Percentiles rank a stretch among this genome's conserved stretches.
Conservation (phyloP, 2,113 vertebrate genomes). For the Carlito syrichta region DNA sequence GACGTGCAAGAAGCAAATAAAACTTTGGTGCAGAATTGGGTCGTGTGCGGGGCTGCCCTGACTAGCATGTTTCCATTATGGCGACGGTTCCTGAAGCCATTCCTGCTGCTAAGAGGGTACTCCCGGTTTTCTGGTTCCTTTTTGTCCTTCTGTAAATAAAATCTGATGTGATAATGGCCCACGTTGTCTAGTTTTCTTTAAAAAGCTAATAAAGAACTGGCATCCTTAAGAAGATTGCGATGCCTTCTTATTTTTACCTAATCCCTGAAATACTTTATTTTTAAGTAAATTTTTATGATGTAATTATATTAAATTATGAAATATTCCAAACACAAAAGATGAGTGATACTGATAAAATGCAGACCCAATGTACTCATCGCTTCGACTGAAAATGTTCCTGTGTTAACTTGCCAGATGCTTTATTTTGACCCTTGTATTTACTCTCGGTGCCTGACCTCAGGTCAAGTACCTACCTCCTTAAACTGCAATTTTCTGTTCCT, state of each 20-base stretch:
- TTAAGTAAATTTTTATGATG: background rate
- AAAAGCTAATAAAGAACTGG: background rate
- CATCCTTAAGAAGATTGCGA: background rate
- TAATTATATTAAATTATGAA: background rate
- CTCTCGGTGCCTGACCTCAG: background rate
- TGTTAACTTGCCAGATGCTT: background rate
- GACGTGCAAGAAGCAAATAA: background rate
- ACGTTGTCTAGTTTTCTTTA: background rate
- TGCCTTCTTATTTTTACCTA: background rate
- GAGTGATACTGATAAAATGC: background rate
- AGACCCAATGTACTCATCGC: accelerated
- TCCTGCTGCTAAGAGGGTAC: background rate
- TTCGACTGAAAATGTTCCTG: background rate
- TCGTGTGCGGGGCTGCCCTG: background rate
- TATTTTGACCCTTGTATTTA: background rate
- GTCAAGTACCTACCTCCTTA: background rate
- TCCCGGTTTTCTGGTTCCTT: background rate
- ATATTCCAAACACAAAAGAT: background rate
- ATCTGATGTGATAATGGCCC: background rate
- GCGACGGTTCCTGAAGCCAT: background rate
- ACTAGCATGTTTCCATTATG: no score
- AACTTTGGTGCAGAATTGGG: background rate
- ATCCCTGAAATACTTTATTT: background rate
- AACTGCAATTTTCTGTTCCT: background rate
- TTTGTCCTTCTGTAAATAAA: background rate